A percentile compares a stretch with the other conserved stretches of the same genome.
phyloP scores from a whole-genome alignment of 2,113 vertebrate genomes.

The Ceyx cyanopectus region DNA sequence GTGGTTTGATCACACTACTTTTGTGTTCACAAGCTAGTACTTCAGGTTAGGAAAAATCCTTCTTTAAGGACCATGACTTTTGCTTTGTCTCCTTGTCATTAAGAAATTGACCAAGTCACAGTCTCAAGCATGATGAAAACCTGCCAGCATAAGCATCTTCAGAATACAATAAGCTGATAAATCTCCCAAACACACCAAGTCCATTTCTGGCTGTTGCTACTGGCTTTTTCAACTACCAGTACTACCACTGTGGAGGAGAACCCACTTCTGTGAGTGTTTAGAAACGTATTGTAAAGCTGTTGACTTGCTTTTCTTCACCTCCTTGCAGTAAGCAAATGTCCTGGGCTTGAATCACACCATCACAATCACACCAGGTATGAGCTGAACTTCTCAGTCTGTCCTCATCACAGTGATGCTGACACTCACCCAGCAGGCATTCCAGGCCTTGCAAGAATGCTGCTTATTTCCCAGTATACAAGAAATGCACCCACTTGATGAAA shows the following conservation, averaged over 20 bases:
- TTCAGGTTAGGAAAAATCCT: not conserved
- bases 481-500: not conserved
- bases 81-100: not conserved
- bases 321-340: not conserved
- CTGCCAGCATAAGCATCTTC: not conserved
- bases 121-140: not conserved
- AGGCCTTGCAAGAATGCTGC: not conserved
- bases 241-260: not conserved
- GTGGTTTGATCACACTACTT: not conserved
- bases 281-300: not conserved
- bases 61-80: not conserved
- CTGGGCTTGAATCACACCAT: not conserved
- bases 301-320: not conserved
- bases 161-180: not conserved
- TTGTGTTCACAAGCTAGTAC: not conserved
- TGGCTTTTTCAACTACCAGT: not conserved
- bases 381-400: not conserved
- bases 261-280: not conserved
- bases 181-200: not conserved
- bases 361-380: accelerated
- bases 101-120: not conserved
- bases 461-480: not conserved
- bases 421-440: not conserved
- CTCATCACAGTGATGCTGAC: not conserved
- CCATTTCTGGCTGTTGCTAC: not conserved